These are phyloP conservation scores for Penaeus chinensis DNA, from an alignment of 1,140 invertebrate genomes.

Conservation along the genomic window DNA sequence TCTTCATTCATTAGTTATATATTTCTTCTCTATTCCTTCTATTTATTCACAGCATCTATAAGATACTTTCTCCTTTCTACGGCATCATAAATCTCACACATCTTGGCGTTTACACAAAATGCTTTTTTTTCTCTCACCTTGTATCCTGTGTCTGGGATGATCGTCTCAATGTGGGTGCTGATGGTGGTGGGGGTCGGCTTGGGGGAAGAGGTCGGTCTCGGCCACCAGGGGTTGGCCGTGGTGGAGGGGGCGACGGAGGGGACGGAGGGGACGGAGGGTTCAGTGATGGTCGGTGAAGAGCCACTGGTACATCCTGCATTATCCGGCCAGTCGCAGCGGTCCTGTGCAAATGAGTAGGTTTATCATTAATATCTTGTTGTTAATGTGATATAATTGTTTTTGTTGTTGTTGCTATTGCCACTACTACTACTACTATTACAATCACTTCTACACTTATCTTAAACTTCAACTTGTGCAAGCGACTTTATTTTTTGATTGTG, in stretches of 20 bases:
- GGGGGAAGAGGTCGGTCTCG: too few species aligned
- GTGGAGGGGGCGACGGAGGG: background rate
- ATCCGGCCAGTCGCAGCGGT: conserved; percentile 78
- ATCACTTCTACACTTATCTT: too few species aligned
- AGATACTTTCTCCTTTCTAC: too few species aligned
- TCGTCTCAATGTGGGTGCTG: too few species aligned
- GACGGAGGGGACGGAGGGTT: background rate
- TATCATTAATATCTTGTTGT: background rate
- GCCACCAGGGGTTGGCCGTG: too few species aligned
- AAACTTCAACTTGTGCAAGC: too few species aligned
- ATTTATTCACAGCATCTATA: too few species aligned
- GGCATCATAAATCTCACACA: too few species aligned
- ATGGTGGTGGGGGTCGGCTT: background rate
- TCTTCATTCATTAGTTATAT: too few species aligned
- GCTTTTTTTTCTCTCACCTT: conserved; percentile 66
- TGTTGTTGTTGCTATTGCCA: background rate
- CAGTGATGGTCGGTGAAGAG: too few species aligned
- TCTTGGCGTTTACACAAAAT: too few species aligned
- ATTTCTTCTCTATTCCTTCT: too few species aligned
- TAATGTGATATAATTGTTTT: background rate
- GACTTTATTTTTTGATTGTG: background rate
- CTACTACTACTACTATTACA: background rate
- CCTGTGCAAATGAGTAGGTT: conserved; percentile 44
- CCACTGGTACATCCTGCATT: conserved; percentile 67
- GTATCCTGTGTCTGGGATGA: conserved; percentile 65